Evolutionary conservation across 2,888 invertebrate genomes (phyloP), one percentile per base, ranked within the genome.

Genomic region (Galeopsomyia nigrocyanea): DNA sequence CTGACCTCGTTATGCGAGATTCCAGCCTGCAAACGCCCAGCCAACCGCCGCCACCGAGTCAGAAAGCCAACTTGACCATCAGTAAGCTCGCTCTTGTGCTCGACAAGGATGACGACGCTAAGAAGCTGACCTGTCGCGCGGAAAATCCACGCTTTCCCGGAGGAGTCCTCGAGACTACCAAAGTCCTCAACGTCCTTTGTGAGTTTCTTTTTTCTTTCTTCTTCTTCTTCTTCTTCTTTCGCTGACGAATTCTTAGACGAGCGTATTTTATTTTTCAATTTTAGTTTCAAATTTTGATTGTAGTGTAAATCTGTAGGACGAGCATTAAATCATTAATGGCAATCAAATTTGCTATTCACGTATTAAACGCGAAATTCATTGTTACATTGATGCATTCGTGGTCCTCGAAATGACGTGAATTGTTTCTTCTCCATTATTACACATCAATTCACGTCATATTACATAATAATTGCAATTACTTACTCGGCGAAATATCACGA

Each of bases 131-230:
- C 71, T 96, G 96, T 84, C 90, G 94, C 74, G 94, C 95, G 71
- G 93, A 94, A 86, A 96, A 96, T 89, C 94, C 94, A 0, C 92
- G 94, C 89, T 94, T 95, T 87, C 93, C 94, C 55, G 94, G 93
- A 71, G 93, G 93, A 79, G 92, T 92, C 64, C 88, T 93, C 67
- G 95, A 95, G 87, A 94, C 94, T 83, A 91, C 92, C 63, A 90
- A 92, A 81, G 90, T 91, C 77, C 90, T 96, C 79, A 92, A 92
- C 83, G 94, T 96, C 80, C 91, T 94, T 86, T 96, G 96, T 96
- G 88, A 94, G 95, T 92, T 57, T 19, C 22, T 17, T 62, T 39
- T 14, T 31, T 21, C 17, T 47, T 51, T 47, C 10, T 39, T 62
- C n/a, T 51, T 62, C 39, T 62, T 31, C 31, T 16, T 17, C 14